Evolutionary conservation across 2,888 invertebrate genomes (phyloP), one percentile per base, ranked within the genome.

Genomic region (Morpho deidamia): DNA sequence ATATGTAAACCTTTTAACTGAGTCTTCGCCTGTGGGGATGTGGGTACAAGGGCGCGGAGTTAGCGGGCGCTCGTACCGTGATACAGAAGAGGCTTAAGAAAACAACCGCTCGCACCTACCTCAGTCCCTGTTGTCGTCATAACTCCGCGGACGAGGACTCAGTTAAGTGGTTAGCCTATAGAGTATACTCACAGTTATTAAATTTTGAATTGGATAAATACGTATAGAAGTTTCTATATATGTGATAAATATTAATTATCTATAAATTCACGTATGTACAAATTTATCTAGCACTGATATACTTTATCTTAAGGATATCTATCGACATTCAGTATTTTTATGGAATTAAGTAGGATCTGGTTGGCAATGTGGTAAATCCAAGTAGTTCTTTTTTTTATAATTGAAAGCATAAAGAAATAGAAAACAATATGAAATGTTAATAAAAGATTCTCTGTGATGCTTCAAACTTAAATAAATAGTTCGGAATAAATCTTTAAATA

Each of bases 221-320:
- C 56, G 66, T 69, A 60, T 69, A 71, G 63, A 68, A 67, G 63
- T 65, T 64, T 65, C 62, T 66, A 64, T 59, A 55, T 60, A 73
- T 72, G 75, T 75, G 76, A 75, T 77, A 75, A 69, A 66, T 64
- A 64, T 66, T 63, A 70, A 67, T 47, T 71, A 67, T 66, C 64
- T 63, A 58, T 69, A 61, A 69, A 69, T 68, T 65, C 71, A 75
- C 69, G 66, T 65, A 70, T 75, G 76, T 79, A 79, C 74, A 80
- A 72, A 69, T 63, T 63, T 65, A 68, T 67, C 59, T 69, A 72
- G 69, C 69, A 68, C 63, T 64, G 66, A 64, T 69, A 65, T 68
- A 69, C 65, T 58, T 65, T 63, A 62, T 56, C 42, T 53, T 60
- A 61, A 56, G 53, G 51, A 46, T 60, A 56, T 37, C 14, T 44